A percentile compares a stretch with the other conserved stretches of the same genome.
Conservation (phyloP, 2,888 invertebrate genomes). For the Plemyria rubiginata region DNA sequence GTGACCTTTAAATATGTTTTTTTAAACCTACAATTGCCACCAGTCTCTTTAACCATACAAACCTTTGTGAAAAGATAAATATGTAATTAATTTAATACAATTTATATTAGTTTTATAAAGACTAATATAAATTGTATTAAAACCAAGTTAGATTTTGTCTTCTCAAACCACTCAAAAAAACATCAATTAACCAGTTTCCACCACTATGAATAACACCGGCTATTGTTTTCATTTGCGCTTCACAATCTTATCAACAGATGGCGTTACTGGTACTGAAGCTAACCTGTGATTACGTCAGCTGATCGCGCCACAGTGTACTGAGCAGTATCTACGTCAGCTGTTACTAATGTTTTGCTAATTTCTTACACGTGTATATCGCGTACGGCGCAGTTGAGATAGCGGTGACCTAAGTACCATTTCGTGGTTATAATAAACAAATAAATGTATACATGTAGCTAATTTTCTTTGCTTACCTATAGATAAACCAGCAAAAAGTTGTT, state of each 20-base stretch:
- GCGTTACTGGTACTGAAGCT: slow-evolving; percentile 23
- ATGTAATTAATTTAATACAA: too few species aligned
- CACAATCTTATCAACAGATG: slow-evolving; percentile 35
- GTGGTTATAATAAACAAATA: neutral
- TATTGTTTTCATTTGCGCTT: slow-evolving; percentile 43
- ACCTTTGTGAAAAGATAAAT: too few species aligned
- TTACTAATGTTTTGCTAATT: slow-evolving; percentile 3
- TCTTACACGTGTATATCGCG: slow-evolving; percentile 14
- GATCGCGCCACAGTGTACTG: slow-evolving; percentile 6
- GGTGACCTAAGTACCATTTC: neutral
- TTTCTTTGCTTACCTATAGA: neutral
- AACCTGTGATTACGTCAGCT: slow-evolving; percentile 19
- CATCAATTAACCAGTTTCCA: neutral
- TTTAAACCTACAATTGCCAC: too few species aligned
- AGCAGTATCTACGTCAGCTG: neutral
- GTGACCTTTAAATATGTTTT: too few species aligned
- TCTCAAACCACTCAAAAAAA: too few species aligned
- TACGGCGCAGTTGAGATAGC: slow-evolving; percentile 4
- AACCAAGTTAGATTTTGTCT: too few species aligned
- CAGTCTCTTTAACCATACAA: too few species aligned
- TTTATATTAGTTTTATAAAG: too few species aligned
- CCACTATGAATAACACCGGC: neutral
- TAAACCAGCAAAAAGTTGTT: neutral
- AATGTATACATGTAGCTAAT: neutral
- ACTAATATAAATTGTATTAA: too few species aligned